Conservation (phyloP, 2,113 vertebrate species). For the Harpagus bidentatus region DNA sequence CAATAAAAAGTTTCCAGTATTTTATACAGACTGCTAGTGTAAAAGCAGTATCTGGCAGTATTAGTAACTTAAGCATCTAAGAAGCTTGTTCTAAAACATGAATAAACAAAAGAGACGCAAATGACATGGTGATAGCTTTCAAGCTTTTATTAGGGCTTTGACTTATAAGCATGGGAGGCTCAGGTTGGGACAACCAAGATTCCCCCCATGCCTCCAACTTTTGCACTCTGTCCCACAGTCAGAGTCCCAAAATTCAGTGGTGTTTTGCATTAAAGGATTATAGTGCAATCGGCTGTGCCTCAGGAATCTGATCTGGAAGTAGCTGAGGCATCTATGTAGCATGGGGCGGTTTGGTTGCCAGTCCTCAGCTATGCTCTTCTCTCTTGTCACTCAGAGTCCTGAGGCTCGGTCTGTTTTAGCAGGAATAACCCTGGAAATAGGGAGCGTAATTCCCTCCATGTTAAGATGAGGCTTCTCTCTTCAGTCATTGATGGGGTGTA, state of each 20-base stretch:
- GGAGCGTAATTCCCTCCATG: neutral
- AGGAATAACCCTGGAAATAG: neutral
- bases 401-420: neutral
- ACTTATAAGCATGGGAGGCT: neutral
- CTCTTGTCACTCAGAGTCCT: neutral
- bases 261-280: neutral
- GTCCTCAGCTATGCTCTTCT: neutral
- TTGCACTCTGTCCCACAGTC: neutral
- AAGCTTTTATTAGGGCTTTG: neutral
- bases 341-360: neutral
- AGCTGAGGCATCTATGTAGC: neutral
- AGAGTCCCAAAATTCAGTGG: neutral
- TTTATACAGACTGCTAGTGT: neutral
- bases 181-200: neutral
- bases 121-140: neutral
- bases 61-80: neutral
- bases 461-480: neutral
- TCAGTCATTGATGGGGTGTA: neutral
- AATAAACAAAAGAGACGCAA: neutral
- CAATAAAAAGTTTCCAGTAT: neutral
- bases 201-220: neutral
- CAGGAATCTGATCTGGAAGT: neutral
- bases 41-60: neutral
- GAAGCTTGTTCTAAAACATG: neutral
- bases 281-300: neutral